These are phyloP conservation scores for Thecocarcelia acutangulata DNA, from an alignment of 2,888 invertebrate genomes.

Conservation along the genomic window DNA sequence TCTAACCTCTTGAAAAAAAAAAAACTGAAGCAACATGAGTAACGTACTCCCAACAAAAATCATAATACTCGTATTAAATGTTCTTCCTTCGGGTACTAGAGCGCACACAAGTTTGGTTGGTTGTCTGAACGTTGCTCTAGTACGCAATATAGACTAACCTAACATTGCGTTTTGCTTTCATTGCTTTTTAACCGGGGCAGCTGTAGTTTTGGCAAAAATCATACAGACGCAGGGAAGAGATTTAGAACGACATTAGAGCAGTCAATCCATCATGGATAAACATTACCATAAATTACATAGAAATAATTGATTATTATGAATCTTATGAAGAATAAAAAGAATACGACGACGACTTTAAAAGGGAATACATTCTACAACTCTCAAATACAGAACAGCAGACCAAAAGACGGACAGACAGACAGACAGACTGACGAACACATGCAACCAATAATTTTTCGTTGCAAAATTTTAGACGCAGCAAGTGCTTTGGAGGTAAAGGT, in stretches of 20 bases:
- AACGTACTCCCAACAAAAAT: slow-evolving; percentile 56
- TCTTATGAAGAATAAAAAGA: slow-evolving; percentile 35
- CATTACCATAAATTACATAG: slow-evolving; percentile 82
- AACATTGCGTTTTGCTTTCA: slow-evolving; percentile 6
- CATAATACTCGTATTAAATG: slow-evolving; percentile 55
- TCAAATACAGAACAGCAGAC: neutral
- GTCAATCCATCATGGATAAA: slow-evolving; percentile 82
- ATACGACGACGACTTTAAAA: slow-evolving; percentile 20
- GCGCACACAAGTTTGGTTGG: neutral
- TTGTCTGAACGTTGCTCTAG: slow-evolving; percentile 5
- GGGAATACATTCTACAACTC: slow-evolving; percentile 71
- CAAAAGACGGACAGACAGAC: neutral
- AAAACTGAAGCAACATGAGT: slow-evolving; percentile 49
- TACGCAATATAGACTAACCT: slow-evolving; percentile 43
- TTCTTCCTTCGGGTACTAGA: slow-evolving; percentile 13
- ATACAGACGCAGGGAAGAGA: slow-evolving; percentile 74
- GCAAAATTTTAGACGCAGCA: slow-evolving; percentile 54
- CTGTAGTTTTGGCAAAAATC: slow-evolving; percentile 64
- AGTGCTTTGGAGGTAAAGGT: slow-evolving; percentile 61
- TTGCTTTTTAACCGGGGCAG: slow-evolving; percentile 26
- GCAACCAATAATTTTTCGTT: slow-evolving; percentile 62
- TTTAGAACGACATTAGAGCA: slow-evolving; percentile 82
- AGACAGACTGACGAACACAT: neutral
- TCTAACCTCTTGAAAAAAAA: slow-evolving; percentile 34
- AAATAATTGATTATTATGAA: slow-evolving; percentile 82